Evolutionary conservation across 2,888 invertebrate genomes (phyloP).

Genomic region (Cetonia aurata): DNA sequence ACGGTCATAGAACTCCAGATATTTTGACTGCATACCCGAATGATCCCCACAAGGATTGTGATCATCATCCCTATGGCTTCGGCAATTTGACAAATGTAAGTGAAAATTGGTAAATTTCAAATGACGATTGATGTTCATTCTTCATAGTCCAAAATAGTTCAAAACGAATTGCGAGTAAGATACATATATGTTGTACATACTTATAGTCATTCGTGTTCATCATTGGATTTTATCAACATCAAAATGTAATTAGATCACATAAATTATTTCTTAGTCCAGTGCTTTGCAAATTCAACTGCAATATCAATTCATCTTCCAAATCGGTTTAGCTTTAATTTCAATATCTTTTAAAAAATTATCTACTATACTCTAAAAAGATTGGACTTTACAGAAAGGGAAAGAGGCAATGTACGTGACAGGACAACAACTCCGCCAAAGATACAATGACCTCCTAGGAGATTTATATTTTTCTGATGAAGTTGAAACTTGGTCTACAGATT

Average conservation of each 20-base stretch:
- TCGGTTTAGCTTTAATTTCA: too few relatives aligned
- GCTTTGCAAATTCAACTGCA: too few relatives aligned
- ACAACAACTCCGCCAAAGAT: conserved; percentile 30
- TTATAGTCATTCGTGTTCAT: too few relatives aligned
- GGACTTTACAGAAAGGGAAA: conserved; percentile 40
- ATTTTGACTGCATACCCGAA: conserved; percentile 16
- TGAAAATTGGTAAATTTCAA: neutral
- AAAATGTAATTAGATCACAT: too few relatives aligned
- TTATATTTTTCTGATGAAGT: conserved; percentile 18
- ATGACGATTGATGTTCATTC: too few relatives aligned
- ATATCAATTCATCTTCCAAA: too few relatives aligned
- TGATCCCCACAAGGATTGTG: conserved; percentile 33
- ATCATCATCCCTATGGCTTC: conserved; percentile 29
- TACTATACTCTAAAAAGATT: neutral
- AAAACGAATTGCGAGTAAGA: too few relatives aligned
- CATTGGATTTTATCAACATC: too few relatives aligned
- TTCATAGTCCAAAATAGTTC: too few relatives aligned
- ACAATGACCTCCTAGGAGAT: conserved; percentile 33
- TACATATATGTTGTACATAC: too few relatives aligned
- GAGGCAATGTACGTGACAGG: conserved; percentile 24
- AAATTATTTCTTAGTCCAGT: too few relatives aligned
- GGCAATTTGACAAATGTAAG: conserved; percentile 41
- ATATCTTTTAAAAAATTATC: too few relatives aligned
- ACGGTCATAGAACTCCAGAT: conserved; percentile 39
- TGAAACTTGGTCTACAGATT: conserved; percentile 24